phyloP scores from a whole-genome alignment of 2,888 invertebrate genomes.

The Drosophila affinis region DNA sequence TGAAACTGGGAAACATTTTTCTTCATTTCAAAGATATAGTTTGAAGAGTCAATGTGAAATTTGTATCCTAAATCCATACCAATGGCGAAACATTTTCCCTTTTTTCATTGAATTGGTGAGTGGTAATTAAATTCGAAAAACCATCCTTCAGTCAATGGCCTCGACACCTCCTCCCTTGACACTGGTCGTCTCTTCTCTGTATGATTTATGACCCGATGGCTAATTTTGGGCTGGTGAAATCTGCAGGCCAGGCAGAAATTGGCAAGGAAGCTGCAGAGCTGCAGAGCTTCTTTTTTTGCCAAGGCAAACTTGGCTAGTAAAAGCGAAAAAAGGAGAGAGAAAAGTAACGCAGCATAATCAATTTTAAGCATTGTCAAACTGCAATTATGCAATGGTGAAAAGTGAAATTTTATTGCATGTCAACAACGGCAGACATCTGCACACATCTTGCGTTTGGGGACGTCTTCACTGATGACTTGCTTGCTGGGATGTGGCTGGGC shows the following conservation, averaged over 20 bases:
- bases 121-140: constrained; percentile 1
- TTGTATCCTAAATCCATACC: too few relatives aligned
- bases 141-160: not conserved
- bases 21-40: too few relatives aligned
- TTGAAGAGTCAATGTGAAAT: too few relatives aligned
- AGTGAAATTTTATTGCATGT: constrained; percentile 79
- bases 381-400: constrained; percentile 77
- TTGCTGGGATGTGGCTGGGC: constrained; percentile 32
- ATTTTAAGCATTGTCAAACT: constrained; percentile 78
- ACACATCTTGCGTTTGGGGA: constrained; percentile 61
- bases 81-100: not conserved
- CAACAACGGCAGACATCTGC: constrained; percentile 55
- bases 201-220: constrained; percentile 61
- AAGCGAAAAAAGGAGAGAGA: constrained; percentile 32
- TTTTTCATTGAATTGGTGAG: not conserved
- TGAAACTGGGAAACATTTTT: too few relatives aligned
- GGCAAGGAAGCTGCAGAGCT: constrained; percentile 63
- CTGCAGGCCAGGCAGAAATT: constrained; percentile 35
- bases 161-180: constrained; percentile 33
- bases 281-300: constrained; percentile 2
- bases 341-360: constrained; percentile 64
- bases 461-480: constrained; percentile 70
- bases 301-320: constrained; percentile 32
- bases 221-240: constrained; percentile 70
- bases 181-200: constrained; percentile 34